These are phyloP conservation scores for Achatina immaculata DNA, from an alignment of 1,140 invertebrate species.

Conservation along the genomic window DNA sequence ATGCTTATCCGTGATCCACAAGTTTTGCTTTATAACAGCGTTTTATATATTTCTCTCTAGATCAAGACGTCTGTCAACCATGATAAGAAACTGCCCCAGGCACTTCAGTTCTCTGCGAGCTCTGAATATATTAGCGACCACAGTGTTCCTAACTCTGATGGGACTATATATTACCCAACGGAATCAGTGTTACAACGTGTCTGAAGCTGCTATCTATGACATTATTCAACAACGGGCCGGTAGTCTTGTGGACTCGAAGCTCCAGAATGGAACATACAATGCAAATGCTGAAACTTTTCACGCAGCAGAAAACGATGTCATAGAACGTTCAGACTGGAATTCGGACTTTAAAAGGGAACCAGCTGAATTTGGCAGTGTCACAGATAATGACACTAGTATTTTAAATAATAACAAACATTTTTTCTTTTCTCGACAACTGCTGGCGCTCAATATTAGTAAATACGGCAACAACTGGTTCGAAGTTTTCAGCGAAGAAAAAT, in stretches of 20 bases:
- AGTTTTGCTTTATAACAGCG: too few species aligned
- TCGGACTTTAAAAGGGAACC: too few species aligned
- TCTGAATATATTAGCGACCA: not conserved
- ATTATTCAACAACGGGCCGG: too few species aligned
- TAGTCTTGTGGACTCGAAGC: too few species aligned
- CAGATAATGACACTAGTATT: not conserved
- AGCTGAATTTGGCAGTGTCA: not conserved
- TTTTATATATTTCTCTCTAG: not conserved
- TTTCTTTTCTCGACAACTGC: not conserved
- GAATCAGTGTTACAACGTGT: not conserved
- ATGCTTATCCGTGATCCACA: too few species aligned
- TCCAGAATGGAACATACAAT: too few species aligned
- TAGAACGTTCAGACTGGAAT: too few species aligned
- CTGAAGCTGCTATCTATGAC: too few species aligned
- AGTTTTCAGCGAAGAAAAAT: not conserved
- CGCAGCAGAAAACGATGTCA: too few species aligned
- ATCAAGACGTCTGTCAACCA: not conserved
- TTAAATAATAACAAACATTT: not conserved
- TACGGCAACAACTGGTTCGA: not conserved
- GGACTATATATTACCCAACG: not conserved
- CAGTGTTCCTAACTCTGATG: not conserved
- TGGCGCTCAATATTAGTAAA: not conserved
- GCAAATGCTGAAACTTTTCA: too few species aligned
- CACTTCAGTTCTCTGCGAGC: not conserved
- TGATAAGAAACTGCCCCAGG: not conserved